A percentile compares a stretch with the other conserved stretches of the same genome.
Conservation (phyloP, 2,888 invertebrate species). For the Dilophus febrilis region DNA sequence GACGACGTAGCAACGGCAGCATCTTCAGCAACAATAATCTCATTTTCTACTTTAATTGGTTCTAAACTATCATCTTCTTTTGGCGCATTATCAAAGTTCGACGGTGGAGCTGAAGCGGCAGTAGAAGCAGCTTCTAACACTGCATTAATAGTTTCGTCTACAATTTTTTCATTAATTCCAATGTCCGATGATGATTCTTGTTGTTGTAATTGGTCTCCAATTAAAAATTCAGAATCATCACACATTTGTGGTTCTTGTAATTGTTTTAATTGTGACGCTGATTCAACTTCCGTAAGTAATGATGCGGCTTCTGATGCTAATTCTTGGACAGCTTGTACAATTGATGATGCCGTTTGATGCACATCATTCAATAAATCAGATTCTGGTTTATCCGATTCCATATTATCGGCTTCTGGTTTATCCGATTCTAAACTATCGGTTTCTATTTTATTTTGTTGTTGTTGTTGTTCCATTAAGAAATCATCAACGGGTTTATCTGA, state of each 20-base stretch:
- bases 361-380: slow-evolving; percentile 2
- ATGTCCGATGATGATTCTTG: neutral
- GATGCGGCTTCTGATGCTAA: slow-evolving; percentile 1
- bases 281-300: neutral
- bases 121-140: neutral
- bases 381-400: slow-evolving; percentile 1
- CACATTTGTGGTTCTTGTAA: neutral
- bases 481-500: neutral
- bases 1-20: too few species aligned
- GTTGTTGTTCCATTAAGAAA: neutral
- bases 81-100: neutral
- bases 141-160: neutral
- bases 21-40: neutral
- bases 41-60: neutral
- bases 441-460: neutral
- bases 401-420: slow-evolving; percentile 4
- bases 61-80: neutral
- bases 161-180: neutral
- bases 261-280: neutral
- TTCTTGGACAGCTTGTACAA: slow-evolving; percentile 4
- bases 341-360: neutral
- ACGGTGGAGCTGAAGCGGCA: slow-evolving; percentile 1
- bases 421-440: slow-evolving; percentile 1
- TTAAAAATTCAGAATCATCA: too few species aligned
- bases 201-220: neutral